Conservation (phyloP, 2,797 vertebrate genomes). For the Numenius phaeopus region DNA sequence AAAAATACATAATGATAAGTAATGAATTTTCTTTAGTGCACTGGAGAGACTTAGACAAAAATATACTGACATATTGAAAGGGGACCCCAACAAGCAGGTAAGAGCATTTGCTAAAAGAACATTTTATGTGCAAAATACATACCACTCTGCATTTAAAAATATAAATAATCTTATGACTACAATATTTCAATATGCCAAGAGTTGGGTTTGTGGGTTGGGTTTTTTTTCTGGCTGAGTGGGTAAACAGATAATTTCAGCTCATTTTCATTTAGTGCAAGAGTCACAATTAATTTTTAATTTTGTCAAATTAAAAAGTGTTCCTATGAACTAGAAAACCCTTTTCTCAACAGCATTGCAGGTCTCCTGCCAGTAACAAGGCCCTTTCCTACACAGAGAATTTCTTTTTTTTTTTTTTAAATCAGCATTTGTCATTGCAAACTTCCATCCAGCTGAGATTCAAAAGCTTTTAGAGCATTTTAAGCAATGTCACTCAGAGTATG, state of each 20-base stretch:
- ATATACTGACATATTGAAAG: neutral
- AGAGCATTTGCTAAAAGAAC: neutral
- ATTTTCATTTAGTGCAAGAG: neutral
- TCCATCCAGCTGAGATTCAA: neutral
- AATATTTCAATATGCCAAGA: neutral
- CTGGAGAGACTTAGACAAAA: neutral
- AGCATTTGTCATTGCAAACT: neutral
- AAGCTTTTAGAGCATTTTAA: neutral
- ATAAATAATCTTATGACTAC: neutral
- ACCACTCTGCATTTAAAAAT: neutral
- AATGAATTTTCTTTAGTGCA: neutral
- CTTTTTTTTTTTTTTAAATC: neutral
- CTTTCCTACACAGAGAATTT: neutral
- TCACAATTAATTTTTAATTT: neutral
- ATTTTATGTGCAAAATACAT: neutral
- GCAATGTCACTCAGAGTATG: neutral
- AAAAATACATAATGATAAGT: neutral
- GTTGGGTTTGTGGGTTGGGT: rapidly evolving
- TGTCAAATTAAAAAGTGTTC: neutral
- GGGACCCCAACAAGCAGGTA: neutral
- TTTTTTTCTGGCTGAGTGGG: neutral
- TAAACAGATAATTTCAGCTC: neutral
- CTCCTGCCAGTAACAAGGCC: neutral
- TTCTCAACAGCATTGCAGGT: neutral
- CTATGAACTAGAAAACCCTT: neutral